Conservation (phyloP, 2,888 invertebrate species). For the Theodoxus fluviatilis region DNA sequence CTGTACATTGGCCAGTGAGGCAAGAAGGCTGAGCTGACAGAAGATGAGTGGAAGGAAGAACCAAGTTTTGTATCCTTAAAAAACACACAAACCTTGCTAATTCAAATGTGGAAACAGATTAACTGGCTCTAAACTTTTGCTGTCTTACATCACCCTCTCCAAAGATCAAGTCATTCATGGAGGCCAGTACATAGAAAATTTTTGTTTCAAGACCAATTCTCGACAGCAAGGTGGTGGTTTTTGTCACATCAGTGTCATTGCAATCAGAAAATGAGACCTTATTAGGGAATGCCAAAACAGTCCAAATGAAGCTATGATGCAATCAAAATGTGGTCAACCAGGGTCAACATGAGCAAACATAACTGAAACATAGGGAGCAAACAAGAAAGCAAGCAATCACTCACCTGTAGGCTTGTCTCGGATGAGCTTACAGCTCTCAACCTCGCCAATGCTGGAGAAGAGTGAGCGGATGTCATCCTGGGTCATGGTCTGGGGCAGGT, state of each 20-base stretch:
- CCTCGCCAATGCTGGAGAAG: conserved; percentile 98
- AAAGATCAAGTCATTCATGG: too few relatives aligned
- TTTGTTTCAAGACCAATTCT: background rate
- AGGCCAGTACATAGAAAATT: background rate
- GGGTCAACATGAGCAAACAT: background rate
- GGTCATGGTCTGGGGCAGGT: conserved; percentile 99
- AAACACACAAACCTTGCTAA: too few relatives aligned
- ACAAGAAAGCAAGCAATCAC: conserved; percentile 34
- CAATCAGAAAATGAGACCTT: too few relatives aligned
- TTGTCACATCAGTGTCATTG: background rate
- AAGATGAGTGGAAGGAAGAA: too few relatives aligned
- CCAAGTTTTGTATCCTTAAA: too few relatives aligned
- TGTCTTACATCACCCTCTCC: too few relatives aligned
- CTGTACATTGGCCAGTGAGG: too few relatives aligned
- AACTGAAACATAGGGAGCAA: background rate
- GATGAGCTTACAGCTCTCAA: conserved; percentile 98
- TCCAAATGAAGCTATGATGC: too few relatives aligned
- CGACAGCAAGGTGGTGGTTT: background rate
- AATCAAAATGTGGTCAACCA: background rate
- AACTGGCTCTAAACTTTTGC: too few relatives aligned
- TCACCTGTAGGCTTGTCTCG: conserved; percentile 95
- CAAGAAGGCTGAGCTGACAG: too few relatives aligned
- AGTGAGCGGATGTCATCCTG: conserved; percentile 98
- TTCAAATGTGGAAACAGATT: too few relatives aligned
- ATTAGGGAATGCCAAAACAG: too few relatives aligned